Evolutionary conservation across 1,140 invertebrate species (phyloP).

Genomic region (Belonocnema kinseyi): DNA sequence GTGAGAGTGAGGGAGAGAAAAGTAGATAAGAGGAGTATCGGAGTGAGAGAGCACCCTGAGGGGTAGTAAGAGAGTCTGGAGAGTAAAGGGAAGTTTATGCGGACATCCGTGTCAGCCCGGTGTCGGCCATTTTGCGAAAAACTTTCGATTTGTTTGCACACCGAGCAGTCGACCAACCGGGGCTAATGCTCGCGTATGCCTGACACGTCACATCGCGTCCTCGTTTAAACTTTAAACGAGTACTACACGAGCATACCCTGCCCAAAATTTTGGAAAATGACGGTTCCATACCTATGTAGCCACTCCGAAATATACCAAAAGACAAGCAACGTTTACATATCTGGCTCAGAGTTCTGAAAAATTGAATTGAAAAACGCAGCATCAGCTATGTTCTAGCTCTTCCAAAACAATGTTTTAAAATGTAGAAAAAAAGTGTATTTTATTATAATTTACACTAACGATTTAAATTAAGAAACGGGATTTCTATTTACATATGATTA

Average conservation of each 20-base stretch:
- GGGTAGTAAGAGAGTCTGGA: constrained; percentile 35
- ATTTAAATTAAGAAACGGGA: no score
- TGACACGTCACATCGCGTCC: constrained; percentile 59
- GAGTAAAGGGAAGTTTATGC: constrained; percentile 62
- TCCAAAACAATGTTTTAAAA: no score
- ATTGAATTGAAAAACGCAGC: neutral
- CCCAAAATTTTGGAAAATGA: constrained; percentile 49
- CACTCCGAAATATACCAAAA: neutral
- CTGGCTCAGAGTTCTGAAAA: neutral
- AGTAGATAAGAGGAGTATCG: constrained; percentile 39
- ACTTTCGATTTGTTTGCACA: constrained; percentile 73
- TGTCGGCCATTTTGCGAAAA: constrained; percentile 77
- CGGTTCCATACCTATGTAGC: no score
- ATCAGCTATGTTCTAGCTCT: neutral
- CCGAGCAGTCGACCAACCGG: constrained; percentile 55
- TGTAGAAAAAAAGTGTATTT: no score
- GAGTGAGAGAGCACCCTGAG: constrained; percentile 34
- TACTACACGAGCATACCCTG: constrained; percentile 43
- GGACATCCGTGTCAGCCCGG: constrained; percentile 72
- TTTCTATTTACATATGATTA: no score
- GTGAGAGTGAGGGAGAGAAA: constrained; percentile 46
- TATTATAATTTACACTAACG: no score
- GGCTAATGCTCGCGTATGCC: constrained; percentile 70
- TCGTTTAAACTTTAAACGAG: constrained; percentile 58
- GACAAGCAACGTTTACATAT: constrained; percentile 4